These are phyloP conservation scores for Eucidaris tribuloides DNA, from an alignment of 35 echinoderm and acorn worm species.

Conservation along the genomic window DNA sequence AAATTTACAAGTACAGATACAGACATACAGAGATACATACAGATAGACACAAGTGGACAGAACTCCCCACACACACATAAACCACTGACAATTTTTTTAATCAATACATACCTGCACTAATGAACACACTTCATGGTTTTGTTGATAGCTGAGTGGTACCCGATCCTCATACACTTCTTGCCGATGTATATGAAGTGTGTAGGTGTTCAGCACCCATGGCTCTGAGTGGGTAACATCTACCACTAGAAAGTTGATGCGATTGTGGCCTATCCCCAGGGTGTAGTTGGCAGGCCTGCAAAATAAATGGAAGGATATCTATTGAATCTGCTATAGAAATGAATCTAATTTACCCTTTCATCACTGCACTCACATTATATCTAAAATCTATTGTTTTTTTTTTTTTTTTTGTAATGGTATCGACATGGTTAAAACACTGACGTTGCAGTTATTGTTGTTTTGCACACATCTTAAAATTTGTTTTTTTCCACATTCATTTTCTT, in stretches of 20 bases:
- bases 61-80: too few species aligned
- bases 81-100: not conserved
- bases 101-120: conserved; percentile 66
- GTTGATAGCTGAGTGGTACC: not conserved
- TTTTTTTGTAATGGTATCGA: not conserved
- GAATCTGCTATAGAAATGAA: too few species aligned
- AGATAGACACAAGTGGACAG: not conserved
- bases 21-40: too few species aligned
- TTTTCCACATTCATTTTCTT: too few species aligned
- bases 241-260: conserved; percentile 71
- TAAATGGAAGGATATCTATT: not conserved
- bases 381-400: too few species aligned
- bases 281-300: conserved; percentile 72
- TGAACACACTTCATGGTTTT: conserved; percentile 66
- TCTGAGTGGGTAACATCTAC: conserved; percentile 90
- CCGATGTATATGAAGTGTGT: conserved; percentile 63
- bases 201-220: conserved; percentile 90
- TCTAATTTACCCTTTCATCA: too few species aligned
- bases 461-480: too few species aligned
- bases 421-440: too few species aligned
- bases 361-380: too few species aligned
- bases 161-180: conserved; percentile 20
- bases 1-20: too few species aligned
- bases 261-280: conserved; percentile 82
- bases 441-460: too few species aligned